Conservation (phyloP, 2,797 vertebrate species). For the Parauchenoglanis punctatus region DNA sequence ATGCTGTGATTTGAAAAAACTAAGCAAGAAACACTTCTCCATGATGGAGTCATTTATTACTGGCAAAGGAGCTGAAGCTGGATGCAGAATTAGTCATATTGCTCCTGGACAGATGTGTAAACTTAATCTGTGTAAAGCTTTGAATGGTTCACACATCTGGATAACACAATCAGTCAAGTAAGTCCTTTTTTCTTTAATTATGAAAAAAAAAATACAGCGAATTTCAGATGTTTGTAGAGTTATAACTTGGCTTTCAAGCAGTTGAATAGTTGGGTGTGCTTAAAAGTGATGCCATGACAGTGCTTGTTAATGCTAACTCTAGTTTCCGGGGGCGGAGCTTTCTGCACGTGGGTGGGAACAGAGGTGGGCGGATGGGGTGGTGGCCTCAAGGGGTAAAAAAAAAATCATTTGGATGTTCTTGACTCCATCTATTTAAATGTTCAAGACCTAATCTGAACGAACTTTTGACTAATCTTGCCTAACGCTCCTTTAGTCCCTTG, state of each 20-base stretch:
- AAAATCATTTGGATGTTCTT: no score
- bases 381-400: no score
- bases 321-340: background rate
- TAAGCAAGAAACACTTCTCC: background rate
- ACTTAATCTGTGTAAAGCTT: background rate
- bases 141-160: background rate
- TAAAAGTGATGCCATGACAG: background rate
- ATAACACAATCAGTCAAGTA: background rate
- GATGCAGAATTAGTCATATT: background rate
- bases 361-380: no score
- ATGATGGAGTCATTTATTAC: background rate
- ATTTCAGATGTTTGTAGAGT: background rate
- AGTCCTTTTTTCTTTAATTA: background rate
- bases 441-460: background rate
- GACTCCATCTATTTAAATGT: no score
- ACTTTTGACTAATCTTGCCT: background rate
- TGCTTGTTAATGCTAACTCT: background rate
- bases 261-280: background rate
- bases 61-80: background rate
- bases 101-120: background rate
- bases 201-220: no score
- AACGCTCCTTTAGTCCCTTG: background rate
- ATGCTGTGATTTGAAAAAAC: no score
- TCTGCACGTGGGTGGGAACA: no score
- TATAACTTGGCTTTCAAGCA: background rate